phyloP scores from a whole-genome alignment of 1,140 invertebrate genomes.

The Drosophila insularis region DNA sequence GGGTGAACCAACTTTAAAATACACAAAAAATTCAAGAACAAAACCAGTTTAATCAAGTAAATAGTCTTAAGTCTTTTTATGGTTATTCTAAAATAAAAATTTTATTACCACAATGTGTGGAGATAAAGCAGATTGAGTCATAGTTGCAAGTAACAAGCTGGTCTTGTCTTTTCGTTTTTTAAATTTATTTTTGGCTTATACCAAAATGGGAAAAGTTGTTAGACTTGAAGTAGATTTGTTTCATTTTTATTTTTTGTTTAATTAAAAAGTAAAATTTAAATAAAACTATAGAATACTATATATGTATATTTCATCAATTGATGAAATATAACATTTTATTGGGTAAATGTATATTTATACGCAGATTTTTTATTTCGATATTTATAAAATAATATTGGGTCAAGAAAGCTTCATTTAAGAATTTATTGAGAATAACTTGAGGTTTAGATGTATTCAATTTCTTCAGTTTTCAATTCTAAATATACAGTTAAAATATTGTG shows the following conservation, averaged over 20 bases:
- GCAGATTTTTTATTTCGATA: no score
- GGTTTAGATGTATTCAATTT: no score
- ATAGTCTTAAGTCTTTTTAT: slow-evolving; percentile 1
- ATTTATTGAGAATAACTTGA: no score
- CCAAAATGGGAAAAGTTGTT: background rate
- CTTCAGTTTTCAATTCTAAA: no score
- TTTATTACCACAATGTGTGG: background rate
- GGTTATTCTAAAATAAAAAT: background rate
- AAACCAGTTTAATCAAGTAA: slow-evolving; percentile 2
- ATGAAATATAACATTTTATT: no score
- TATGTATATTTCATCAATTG: background rate
- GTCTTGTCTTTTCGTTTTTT: background rate
- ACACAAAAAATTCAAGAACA: background rate
- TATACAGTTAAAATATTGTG: no score
- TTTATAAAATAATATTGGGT: no score
- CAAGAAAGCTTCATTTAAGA: no score
- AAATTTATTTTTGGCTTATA: background rate
- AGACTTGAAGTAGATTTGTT: background rate
- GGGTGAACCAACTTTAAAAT: background rate
- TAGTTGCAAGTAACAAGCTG: background rate
- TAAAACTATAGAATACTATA: no score
- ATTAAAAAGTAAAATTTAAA: background rate
- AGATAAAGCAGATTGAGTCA: background rate
- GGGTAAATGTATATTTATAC: no score
- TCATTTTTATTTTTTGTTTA: background rate